A percentile compares a stretch with the other conserved stretches of the same genome.
Conservation (phyloP, 2,888 invertebrate species). For the Charanyca ferruginea region DNA sequence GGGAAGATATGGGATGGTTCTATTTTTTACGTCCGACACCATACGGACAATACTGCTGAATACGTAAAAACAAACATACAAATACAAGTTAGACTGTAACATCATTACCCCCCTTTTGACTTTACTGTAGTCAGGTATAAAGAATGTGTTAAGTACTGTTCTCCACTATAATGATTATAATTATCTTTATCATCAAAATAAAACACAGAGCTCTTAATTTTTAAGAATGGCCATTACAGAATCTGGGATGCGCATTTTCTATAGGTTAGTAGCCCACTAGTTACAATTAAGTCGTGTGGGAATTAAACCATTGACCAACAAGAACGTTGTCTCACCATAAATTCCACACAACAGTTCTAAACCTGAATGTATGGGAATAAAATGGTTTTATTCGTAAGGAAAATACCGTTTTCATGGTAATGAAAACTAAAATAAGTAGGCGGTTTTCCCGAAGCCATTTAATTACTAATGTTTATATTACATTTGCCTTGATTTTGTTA, state of each 20-base stretch:
- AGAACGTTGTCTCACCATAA: not conserved
- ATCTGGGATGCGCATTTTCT: conserved; percentile 11
- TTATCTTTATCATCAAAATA: conserved; percentile 17
- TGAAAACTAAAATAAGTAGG: conserved; percentile 16
- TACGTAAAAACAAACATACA: too few species aligned
- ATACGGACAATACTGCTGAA: too few species aligned
- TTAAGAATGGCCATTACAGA: conserved; percentile 15
- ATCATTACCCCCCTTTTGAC: too few species aligned
- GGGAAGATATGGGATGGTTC: too few species aligned
- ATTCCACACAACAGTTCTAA: conserved; percentile 17
- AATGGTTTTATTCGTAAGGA: not conserved
- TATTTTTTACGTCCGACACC: too few species aligned
- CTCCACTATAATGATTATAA: conserved; percentile 26
- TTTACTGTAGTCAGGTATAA: too few species aligned
- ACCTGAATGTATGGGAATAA: conserved; percentile 15
- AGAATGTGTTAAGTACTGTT: conserved; percentile 9
- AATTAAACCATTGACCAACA: conserved; percentile 20
- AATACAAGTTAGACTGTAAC: too few species aligned
- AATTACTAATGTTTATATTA: conserved; percentile 1
- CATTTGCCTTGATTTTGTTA: conserved; percentile 11
- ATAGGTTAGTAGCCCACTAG: conserved; percentile 39
- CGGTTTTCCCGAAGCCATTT: conserved; percentile 22
- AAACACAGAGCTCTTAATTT: conserved; percentile 8
- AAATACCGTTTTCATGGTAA: conserved; percentile 16
- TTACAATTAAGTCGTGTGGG: conserved; percentile 33